These are phyloP conservation scores for Phyllotis vaccarum DNA, from an alignment of 2,797 vertebrate species.

Conservation along the genomic window DNA sequence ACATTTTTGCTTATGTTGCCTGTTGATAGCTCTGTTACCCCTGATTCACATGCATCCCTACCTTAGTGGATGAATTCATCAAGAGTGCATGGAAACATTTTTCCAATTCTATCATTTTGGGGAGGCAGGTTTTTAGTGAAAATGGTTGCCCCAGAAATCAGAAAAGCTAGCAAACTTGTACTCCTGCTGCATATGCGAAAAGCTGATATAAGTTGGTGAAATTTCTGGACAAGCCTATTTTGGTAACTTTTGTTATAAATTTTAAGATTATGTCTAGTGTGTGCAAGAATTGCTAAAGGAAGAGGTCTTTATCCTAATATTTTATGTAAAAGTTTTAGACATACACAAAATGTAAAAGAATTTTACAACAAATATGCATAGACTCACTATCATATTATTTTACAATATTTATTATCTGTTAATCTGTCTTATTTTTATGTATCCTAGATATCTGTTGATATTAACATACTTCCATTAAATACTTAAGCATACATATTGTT, in stretches of 20 bases:
- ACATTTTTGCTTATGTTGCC: constrained; percentile 30
- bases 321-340: constrained; percentile 64
- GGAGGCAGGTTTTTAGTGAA: constrained; percentile 11
- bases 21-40: neutral
- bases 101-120: constrained; percentile 12
- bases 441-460: constrained; percentile 44
- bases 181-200: neutral
- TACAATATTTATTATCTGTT: constrained; percentile 20
- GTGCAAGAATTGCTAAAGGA: constrained; percentile 10
- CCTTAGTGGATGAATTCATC: constrained; percentile 17
- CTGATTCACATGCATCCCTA: constrained; percentile 1
- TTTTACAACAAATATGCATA: constrained; percentile 10
- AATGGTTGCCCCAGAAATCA: constrained; percentile 35
- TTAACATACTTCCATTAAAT: constrained; percentile 20
- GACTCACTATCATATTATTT: constrained; percentile 38
- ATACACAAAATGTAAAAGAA: constrained; percentile 12
- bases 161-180: constrained; percentile 11
- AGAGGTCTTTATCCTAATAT: constrained; percentile 2
- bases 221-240: constrained; percentile 57
- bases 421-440: constrained; percentile 28
- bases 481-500: constrained; percentile 49
- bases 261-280: constrained; percentile 52
- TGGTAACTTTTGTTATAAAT: constrained; percentile 37
- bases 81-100: neutral
- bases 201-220: constrained; percentile 35